Evolutionary conservation across 2,113 vertebrate genomes (phyloP).

Genomic region (Dipodomys merriami): DNA sequence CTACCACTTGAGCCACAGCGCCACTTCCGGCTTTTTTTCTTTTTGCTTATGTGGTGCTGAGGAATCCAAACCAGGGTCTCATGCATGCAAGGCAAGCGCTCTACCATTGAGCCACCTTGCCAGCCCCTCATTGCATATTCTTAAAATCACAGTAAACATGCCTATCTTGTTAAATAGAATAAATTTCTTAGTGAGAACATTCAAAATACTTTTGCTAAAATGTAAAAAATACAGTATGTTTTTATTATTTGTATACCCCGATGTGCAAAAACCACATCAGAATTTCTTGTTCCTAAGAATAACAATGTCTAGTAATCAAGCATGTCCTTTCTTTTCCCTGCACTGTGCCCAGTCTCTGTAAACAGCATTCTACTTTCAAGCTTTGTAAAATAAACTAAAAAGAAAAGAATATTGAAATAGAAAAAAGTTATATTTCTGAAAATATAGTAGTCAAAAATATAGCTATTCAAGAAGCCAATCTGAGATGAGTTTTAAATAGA

Average conservation of each 20-base stretch:
- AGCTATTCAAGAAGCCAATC: neutral
- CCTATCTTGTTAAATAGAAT: neutral
- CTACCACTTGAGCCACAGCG: too few relatives aligned
- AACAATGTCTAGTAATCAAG: neutral
- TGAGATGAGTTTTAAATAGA: neutral
- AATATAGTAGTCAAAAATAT: neutral
- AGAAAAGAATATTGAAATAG: neutral
- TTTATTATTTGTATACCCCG: neutral
- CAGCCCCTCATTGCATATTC: too few relatives aligned
- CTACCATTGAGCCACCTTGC: too few relatives aligned
- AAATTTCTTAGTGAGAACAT: neutral
- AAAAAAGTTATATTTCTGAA: neutral
- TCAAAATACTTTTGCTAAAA: neutral
- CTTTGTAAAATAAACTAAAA: neutral
- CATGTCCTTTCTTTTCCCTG: fast-evolving
- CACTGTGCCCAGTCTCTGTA: neutral
- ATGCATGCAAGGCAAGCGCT: too few relatives aligned
- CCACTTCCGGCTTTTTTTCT: too few relatives aligned
- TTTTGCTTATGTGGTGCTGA: too few relatives aligned
- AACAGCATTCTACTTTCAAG: neutral
- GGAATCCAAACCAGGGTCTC: too few relatives aligned
- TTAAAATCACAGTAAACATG: neutral
- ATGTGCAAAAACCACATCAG: neutral
- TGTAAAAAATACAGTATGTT: neutral
- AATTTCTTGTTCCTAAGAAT: neutral